Evolutionary conservation across 2,797 vertebrate species (phyloP), one percentile per base, ranked within the genome.

Genomic region (Malurus splendens): DNA sequence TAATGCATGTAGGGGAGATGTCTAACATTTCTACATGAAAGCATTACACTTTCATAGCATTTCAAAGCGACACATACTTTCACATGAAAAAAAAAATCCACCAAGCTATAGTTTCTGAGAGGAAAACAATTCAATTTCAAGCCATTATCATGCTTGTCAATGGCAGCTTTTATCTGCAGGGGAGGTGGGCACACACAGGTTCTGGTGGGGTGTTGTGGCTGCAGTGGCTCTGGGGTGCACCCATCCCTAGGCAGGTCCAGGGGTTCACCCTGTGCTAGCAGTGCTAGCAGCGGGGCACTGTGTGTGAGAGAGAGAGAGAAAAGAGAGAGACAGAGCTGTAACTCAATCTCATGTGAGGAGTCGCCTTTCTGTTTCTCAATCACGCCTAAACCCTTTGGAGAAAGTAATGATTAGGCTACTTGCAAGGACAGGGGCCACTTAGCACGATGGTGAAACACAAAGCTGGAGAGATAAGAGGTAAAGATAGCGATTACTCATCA

Each of bases 401-500:
- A 93, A 92, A 92, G 71, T 67, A 93, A 87, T 88, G 55, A 93
- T 81, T 90, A 83, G 86, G 68, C 51, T 30, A 71, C n/a, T 51
- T 78, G 61, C 48, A 76, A 82, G 82, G 61, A 91, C 52, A 73
- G 50, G 38, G 48, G 32, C 13, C 76, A 82, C 44, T 91, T 87
- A 90, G 68, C 55, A 10, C 12, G 28, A 59, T 27, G 54, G 14
- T 59, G 78, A 90, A 75, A 87, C 71, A 75, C 22, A 44, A 85
- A 73, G 41, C 74, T 70, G 59, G 65, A 83, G 82, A 82, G 73
- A 42, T 44, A 89, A 82, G 47, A 87, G 60, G 60, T 65, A 66
- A 87, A 89, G 92, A 80, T 48, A 90, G 56, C 1, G 1, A 51
- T 86, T 82, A 38, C 65, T 93, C 55, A 51, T 75, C 33, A 64